A percentile compares a stretch with the other conserved stretches of the same genome.
phyloP scores from a whole-genome alignment of 2,113 vertebrate genomes.

The Talpa occidentalis region DNA sequence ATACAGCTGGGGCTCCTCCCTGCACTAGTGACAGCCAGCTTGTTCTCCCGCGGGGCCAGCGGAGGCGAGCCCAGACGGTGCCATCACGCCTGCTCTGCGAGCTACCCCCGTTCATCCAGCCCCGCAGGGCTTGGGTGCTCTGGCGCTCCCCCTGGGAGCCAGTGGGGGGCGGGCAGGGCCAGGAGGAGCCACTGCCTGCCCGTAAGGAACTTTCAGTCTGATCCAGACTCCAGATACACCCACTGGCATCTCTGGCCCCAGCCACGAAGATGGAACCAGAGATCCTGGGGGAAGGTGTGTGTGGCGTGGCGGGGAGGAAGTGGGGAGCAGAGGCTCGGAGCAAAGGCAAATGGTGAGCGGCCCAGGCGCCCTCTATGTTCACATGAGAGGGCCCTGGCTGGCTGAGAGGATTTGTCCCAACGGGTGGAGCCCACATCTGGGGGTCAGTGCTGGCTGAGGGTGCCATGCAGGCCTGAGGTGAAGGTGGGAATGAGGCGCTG shows the following conservation, averaged over 20 bases:
- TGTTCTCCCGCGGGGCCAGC: neutral
- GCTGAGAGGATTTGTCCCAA: neutral
- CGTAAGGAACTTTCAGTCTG: neutral
- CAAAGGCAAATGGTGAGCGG: neutral
- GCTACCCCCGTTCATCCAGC: neutral
- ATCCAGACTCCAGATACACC: neutral
- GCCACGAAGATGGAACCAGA: neutral
- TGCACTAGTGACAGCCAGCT: neutral
- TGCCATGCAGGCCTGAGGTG: neutral
- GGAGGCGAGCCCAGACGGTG: neutral
- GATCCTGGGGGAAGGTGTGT: fast-evolving
- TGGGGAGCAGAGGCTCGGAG: neutral
- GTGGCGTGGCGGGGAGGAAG: neutral
- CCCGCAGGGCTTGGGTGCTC: neutral
- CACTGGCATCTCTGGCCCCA: neutral
- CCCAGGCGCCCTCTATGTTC: neutral
- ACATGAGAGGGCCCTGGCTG: neutral
- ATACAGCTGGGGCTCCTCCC: neutral
- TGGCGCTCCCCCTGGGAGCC: neutral
- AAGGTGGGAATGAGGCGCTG: neutral
- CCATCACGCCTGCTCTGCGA: neutral
- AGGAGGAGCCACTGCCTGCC: neutral
- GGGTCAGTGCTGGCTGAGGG: neutral
- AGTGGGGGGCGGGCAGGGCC: neutral
- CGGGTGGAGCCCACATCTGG: neutral